Evolutionary conservation across 2,113 vertebrate species (phyloP), one percentile per base, ranked within the genome.

Genomic region (Drymodes brunneopygia): DNA sequence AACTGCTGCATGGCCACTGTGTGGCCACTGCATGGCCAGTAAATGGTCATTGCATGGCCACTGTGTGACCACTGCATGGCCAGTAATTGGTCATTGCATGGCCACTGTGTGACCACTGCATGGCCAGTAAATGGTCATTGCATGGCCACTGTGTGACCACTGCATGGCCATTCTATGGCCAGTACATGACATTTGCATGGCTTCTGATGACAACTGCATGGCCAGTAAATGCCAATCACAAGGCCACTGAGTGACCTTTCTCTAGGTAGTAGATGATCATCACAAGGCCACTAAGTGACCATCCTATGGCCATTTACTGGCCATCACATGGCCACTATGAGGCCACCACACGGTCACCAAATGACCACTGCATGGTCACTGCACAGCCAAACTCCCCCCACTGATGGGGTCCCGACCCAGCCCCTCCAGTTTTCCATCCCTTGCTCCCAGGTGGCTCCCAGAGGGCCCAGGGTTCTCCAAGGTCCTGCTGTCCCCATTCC

Each of bases 331-430:
- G 27, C 35, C 54, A 22, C 11, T 24, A 1, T 3, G 4, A 29
- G 48, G 12, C 50, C 72, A 44, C 16, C 21, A 28, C 45, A 27
- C 0, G 5, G 38, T 33, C 58, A 13, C n/a, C 31, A 28, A 28
- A 17, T 71, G 80, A 16, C 13, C 61, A 6, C 18, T 6, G 54
- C 5, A 0, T 10, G 75, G 74, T 20, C 58, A n/a, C 28, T 60
- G 58, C 54, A 18, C 36, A 42, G 25, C 40, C 62, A 23, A 15
- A n/a, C 36, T 44, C 24, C 8, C 7, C 25, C 6, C 36, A 7
- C 22, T 5, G 28, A 10, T 0, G 2, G 28, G 38, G 19, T 45
- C 2, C 87, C 0, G 0, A 3, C 11, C 75, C 70, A 40, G 25
- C 29, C 45, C 35, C 5, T 71, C 61, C 3, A 1, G 6, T 6